Percentiles rank a stretch among this genome's conserved stretches.
phyloP scores from a whole-genome alignment of 30 jellyfish, hydroid and myxozoan genomes.

The Hydra vulgaris region DNA sequence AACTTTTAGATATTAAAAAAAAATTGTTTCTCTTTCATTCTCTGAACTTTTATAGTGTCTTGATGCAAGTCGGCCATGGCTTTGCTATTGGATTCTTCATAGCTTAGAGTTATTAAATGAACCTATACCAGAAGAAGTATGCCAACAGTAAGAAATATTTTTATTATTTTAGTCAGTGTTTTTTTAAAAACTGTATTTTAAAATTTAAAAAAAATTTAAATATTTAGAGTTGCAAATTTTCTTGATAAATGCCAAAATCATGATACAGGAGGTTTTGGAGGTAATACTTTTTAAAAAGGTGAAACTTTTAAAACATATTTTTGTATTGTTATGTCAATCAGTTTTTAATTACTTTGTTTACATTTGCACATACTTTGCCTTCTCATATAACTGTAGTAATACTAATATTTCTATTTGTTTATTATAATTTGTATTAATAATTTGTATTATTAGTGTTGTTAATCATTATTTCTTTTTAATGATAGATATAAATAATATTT shows the following conservation, averaged over 20 bases:
- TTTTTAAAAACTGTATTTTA: no score
- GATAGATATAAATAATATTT: no score
- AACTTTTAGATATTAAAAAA: neutral
- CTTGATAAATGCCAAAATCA: constrained; percentile 84
- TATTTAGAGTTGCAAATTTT: constrained; percentile 50
- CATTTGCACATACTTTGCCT: no score
- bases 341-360: neutral
- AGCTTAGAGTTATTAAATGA: constrained; percentile 62
- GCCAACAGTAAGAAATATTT: constrained; percentile 35
- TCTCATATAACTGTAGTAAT: no score
- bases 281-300: constrained; percentile 23
- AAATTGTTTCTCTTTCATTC: neutral
- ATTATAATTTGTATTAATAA: no score
- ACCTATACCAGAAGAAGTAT: constrained; percentile 73
- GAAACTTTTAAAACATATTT: neutral
- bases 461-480: no score
- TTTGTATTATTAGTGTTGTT: no score
- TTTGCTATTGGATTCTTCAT: constrained; percentile 85
- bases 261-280: constrained; percentile 88
- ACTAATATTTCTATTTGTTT: no score
- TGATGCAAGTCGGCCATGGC: constrained; percentile 98
- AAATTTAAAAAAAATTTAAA: no score
- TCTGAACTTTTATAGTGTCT: constrained; percentile 42
- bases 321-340: neutral
- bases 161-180: no score